phyloP scores from a whole-genome alignment of 2,113 vertebrate genomes.

The Xerus inauris region DNA sequence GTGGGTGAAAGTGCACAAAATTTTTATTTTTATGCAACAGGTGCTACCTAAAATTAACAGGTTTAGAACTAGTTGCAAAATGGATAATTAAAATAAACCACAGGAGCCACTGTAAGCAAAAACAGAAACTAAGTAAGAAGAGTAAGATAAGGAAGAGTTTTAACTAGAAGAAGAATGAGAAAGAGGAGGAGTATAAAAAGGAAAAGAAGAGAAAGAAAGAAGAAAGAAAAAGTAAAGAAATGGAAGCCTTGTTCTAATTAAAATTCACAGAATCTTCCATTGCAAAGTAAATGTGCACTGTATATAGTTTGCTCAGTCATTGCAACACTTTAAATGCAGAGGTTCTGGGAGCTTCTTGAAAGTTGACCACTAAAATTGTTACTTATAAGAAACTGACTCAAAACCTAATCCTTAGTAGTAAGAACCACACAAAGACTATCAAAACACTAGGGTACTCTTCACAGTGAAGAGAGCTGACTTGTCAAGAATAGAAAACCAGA shows the following conservation, averaged over 20 bases:
- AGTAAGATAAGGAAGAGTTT: background rate
- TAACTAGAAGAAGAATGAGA: background rate
- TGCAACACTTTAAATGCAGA: background rate
- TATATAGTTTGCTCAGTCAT: background rate
- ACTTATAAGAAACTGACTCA: constrained; percentile 23
- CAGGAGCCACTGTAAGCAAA: background rate
- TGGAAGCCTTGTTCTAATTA: background rate
- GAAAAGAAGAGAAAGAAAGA: background rate
- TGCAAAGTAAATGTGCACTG: background rate
- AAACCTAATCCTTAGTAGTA: background rate
- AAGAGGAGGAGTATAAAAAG: background rate
- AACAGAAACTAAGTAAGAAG: background rate
- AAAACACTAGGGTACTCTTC: constrained; percentile 13
- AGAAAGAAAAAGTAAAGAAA: no score
- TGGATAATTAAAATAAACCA: constrained; percentile 25
- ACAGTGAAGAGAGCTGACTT: constrained; percentile 21
- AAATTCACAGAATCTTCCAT: background rate
- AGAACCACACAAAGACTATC: background rate
- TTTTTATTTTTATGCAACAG: background rate
- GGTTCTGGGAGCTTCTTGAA: background rate
- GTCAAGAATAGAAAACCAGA: constrained; percentile 57
- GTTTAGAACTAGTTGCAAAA: background rate
- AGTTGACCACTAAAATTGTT: constrained; percentile 36
- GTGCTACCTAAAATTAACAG: background rate
- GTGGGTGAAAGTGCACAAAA: background rate